Conservation (phyloP, 2,888 invertebrate genomes). For the Eupithecia subfuscata region DNA sequence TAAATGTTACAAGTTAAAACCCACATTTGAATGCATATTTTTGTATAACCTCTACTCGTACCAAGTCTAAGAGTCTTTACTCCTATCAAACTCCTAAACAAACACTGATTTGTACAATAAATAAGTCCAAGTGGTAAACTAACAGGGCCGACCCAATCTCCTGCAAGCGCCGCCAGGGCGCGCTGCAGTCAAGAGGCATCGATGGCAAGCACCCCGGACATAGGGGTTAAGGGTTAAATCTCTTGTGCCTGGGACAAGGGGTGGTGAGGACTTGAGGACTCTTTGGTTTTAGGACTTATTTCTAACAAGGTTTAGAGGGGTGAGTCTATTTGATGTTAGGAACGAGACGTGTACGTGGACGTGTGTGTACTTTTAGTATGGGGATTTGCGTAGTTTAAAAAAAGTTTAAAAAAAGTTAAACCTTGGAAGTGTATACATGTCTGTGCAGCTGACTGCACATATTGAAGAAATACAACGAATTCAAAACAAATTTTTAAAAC, state of each 20-base stretch:
- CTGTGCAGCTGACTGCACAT: too few species aligned
- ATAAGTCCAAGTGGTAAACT: conserved; percentile 5
- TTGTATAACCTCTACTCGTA: not conserved
- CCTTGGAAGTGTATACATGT: too few species aligned
- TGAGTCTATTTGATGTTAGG: too few species aligned
- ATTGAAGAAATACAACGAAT: too few species aligned
- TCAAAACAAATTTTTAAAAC: too few species aligned
- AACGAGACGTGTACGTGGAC: too few species aligned
- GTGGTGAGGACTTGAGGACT: not conserved
- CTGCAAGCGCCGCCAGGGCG: not conserved
- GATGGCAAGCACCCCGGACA: not conserved
- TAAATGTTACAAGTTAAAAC: too few species aligned
- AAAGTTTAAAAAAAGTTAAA: too few species aligned
- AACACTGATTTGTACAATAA: conserved; percentile 3
- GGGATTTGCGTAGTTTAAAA: too few species aligned
- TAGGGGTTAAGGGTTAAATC: not conserved
- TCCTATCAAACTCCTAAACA: not conserved
- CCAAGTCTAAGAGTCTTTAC: not conserved
- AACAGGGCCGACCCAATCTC: conserved; percentile 4
- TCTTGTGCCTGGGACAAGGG: not conserved
- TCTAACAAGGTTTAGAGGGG: not conserved
- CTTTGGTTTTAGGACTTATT: not conserved
- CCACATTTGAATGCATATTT: too few species aligned
- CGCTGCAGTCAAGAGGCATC: conserved; percentile 28
- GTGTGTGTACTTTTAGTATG: too few species aligned